These are phyloP conservation scores for Naja naja DNA, from an alignment of 2,113 vertebrate genomes.

Conservation along the genomic window DNA sequence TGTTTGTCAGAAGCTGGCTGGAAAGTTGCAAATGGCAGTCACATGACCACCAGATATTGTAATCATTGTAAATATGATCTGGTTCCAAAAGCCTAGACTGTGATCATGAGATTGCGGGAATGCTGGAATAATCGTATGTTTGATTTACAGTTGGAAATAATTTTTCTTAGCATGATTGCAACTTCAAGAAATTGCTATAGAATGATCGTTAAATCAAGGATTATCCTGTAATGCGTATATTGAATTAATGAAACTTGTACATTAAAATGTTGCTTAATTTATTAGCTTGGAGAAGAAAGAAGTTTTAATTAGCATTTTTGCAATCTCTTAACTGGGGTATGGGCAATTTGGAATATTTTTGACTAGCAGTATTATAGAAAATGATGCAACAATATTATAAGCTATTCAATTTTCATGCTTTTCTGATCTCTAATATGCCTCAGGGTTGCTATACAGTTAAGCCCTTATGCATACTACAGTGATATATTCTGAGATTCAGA, in stretches of 20 bases:
- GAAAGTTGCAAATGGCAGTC: neutral
- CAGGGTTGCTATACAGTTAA: neutral
- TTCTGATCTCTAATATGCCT: neutral
- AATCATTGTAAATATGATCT: neutral
- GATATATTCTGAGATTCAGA: neutral
- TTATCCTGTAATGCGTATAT: neutral
- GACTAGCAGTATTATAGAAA: neutral
- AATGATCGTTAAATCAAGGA: neutral
- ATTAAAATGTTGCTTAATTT: neutral
- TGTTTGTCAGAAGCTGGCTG: neutral
- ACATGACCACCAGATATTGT: neutral
- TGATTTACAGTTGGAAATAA: neutral
- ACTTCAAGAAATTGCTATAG: neutral
- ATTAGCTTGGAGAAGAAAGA: neutral
- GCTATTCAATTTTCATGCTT: neutral
- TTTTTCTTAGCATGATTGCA: neutral
- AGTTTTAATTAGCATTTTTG: neutral
- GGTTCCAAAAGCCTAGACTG: neutral
- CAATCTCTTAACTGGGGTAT: neutral
- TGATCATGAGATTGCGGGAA: neutral
- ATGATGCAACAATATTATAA: neutral
- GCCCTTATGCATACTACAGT: neutral
- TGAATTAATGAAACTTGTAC: neutral
- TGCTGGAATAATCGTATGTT: neutral
- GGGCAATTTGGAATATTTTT: neutral